These are phyloP conservation scores for Trissonchulus latispiculum DNA, from an alignment of 2,888 invertebrate genomes.

Conservation along the genomic window DNA sequence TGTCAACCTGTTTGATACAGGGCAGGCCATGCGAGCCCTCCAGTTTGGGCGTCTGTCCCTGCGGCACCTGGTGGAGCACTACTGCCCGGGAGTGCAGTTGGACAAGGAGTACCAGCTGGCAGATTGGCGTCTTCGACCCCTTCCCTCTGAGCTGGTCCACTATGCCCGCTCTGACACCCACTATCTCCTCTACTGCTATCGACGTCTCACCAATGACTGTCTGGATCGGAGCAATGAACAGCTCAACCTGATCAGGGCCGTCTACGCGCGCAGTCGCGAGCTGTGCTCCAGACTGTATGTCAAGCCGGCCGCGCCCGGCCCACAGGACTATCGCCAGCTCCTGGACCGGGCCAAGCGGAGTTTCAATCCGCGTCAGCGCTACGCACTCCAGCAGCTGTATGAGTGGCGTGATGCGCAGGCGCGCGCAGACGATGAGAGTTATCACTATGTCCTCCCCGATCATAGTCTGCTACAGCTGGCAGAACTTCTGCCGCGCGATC, in stretches of 20 bases:
- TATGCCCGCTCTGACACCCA: conserved; percentile 93
- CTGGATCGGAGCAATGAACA: conserved; percentile 56
- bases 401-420: conserved; percentile 78
- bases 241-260: conserved; percentile 51
- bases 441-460: conserved; percentile 81
- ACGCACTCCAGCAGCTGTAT: conserved; percentile 67
- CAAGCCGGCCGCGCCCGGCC: no score
- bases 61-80: conserved; percentile 64
- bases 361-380: conserved; percentile 73
- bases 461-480: conserved; percentile 86
- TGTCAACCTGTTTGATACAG: conserved; percentile 91
- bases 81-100: conserved; percentile 64
- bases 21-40: conserved; percentile 69
- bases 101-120: conserved; percentile 87
- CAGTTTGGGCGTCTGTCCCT: conserved; percentile 59
- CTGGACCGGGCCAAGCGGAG: conserved; percentile 58
- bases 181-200: conserved; percentile 78
- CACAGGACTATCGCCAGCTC: conserved; percentile 63
- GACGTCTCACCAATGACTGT: conserved; percentile 63
- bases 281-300: conserved; percentile 53
- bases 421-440: conserved; percentile 78
- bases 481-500: conserved; percentile 59
- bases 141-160: conserved; percentile 63
- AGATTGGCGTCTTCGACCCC: conserved; percentile 83
- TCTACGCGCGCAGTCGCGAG: conserved; percentile 38